Percentiles rank a stretch among this genome's conserved stretches.
phyloP scores from a whole-genome alignment of 2,888 invertebrate genomes.

The Dromius quadrimaculatus region DNA sequence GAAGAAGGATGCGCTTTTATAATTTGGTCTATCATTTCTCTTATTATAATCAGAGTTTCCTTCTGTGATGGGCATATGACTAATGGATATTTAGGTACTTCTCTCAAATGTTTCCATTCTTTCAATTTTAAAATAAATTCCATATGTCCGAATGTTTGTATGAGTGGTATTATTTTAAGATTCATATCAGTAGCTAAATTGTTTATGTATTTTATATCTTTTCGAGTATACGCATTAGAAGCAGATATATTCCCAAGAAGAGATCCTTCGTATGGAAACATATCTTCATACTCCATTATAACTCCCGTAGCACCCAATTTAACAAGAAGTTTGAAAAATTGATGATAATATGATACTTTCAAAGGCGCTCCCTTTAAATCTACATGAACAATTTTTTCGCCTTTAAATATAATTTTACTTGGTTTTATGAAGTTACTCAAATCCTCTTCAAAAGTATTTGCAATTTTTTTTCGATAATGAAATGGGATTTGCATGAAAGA shows the following conservation, averaged over 20 bases:
- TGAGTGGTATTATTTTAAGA: constrained; percentile 80
- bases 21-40: constrained; percentile 80
- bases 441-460: constrained; percentile 35
- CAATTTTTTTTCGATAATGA: too few relatives aligned
- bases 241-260: constrained; percentile 72
- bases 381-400: constrained; percentile 79
- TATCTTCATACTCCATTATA: constrained; percentile 88
- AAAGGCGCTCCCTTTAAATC: constrained; percentile 90
- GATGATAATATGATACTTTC: constrained; percentile 72
- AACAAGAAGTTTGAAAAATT: constrained; percentile 73
- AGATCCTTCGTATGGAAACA: constrained; percentile 81
- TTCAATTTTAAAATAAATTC: constrained; percentile 82
- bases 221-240: constrained; percentile 73
- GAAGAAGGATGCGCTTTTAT: constrained; percentile 69
- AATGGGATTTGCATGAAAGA: background rate
- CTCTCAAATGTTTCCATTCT: constrained; percentile 76
- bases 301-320: constrained; percentile 81
- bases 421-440: constrained; percentile 40
- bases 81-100: constrained; percentile 72
- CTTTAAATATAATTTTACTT: constrained; percentile 54
- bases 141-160: constrained; percentile 90
- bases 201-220: constrained; percentile 69
- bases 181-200: constrained; percentile 70
- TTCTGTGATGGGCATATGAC: constrained; percentile 79
- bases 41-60: constrained; percentile 71